A percentile compares a stretch with the other conserved stretches of the same genome.
Evolutionary conservation across 2,797 vertebrate species (phyloP).

Genomic region (Eutrigla gurnardus): DNA sequence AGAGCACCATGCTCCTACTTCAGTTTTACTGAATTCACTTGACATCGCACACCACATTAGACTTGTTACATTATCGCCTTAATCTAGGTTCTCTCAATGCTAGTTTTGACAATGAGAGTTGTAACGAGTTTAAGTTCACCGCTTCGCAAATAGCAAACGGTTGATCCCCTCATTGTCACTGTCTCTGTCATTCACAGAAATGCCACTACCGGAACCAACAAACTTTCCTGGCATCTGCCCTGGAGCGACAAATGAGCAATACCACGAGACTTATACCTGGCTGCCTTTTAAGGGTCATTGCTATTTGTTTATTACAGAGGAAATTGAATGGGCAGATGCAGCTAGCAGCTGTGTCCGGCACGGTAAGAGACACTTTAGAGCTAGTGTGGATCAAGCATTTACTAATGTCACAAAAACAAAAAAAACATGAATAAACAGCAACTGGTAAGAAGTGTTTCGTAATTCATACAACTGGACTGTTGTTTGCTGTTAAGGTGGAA

Average conservation of each 20-base stretch:
- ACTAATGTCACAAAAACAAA: too few relatives aligned
- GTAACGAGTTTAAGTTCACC: background rate
- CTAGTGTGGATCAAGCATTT: background rate
- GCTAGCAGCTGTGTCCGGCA: conserved; percentile 84
- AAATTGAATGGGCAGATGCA: conserved; percentile 87
- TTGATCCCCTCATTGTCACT: background rate
- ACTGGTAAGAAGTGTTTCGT: background rate
- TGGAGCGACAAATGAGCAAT: conserved; percentile 59
- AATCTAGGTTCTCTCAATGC: background rate
- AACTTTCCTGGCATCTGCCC: conserved; percentile 89
- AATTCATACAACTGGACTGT: background rate
- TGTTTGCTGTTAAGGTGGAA: conserved; percentile 79
- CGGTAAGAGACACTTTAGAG: conserved; percentile 76
- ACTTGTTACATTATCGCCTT: background rate
- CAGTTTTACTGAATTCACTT: background rate
- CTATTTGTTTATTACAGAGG: conserved; percentile 86
- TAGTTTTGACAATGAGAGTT: background rate
- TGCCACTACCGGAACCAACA: conserved; percentile 84
- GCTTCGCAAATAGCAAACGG: background rate
- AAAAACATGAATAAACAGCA: background rate
- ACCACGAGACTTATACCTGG: conserved; percentile 80
- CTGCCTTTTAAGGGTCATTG: conserved; percentile 89
- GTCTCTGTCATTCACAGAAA: conserved; percentile 76
- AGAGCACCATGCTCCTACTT: too few relatives aligned
- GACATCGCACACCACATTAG: background rate